Conservation (phyloP, 2,797 vertebrate genomes). For the Hyperoplus lanceolatus region DNA sequence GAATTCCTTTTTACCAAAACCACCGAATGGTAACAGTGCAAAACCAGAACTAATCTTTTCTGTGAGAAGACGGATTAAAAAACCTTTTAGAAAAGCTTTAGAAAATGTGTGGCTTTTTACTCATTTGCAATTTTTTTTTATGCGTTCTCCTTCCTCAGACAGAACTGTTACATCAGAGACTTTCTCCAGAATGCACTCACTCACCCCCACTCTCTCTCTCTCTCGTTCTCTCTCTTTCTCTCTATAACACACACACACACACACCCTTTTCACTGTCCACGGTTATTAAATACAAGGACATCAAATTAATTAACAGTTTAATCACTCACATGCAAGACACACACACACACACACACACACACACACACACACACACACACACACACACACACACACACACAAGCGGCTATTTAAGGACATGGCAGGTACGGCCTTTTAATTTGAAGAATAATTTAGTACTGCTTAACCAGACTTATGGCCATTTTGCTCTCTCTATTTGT, state of each 20-base stretch:
- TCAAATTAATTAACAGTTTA: constrained; percentile 81
- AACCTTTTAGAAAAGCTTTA: neutral
- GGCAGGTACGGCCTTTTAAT: constrained; percentile 75
- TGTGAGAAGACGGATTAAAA: neutral
- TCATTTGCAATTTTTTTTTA: neutral
- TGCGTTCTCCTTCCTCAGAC: neutral
- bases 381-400: constrained; percentile 12
- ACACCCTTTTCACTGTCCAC: constrained; percentile 62
- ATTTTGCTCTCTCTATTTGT: constrained; percentile 42
- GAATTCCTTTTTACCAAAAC: neutral
- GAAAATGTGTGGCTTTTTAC: neutral
- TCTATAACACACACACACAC: neutral
- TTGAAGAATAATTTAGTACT: constrained; percentile 78
- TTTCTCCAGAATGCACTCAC: constrained; percentile 28
- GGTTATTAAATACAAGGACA: constrained; percentile 81
- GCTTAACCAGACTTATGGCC: constrained; percentile 70
- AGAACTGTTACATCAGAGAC: constrained; percentile 34
- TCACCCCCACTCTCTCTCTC: constrained; percentile 10
- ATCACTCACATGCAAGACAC: constrained; percentile 44
- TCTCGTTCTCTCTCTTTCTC: neutral
- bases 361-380: constrained; percentile 10
- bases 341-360: constrained; percentile 10
- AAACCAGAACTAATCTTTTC: neutral
- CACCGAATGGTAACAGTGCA: no score
- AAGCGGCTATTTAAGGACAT: constrained; percentile 47